Evolutionary conservation across 2,797 vertebrate genomes (phyloP), one percentile per base, ranked within the genome.

Genomic region (Sphenodon punctatus): DNA sequence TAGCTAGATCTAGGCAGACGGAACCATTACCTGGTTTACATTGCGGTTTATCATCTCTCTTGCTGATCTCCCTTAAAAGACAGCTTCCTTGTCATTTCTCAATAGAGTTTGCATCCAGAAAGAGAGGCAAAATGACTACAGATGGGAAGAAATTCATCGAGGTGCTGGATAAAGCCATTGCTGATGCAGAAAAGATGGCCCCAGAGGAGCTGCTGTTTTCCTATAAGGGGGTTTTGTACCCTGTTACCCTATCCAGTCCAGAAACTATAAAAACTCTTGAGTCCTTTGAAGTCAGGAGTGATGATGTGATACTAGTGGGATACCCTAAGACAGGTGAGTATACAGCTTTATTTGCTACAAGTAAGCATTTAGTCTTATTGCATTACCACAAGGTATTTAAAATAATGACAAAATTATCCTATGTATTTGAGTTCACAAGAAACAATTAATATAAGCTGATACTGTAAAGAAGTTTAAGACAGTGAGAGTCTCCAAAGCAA

Each of bases 231-330:
- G 67, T 96, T 42, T 72, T 95, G 39, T 96, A 95, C 68, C 86
- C 92, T 1, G 5, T 27, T 27, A 13, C 94, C 34, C 71, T 95
- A 87, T 94, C 86, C 22, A 94, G 92, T 0, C 85, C 90, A 86
- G 90, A 94, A 4, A 67, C 92, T 75, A 67, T 96, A 30, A 88
- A 84, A 85, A 66, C 89, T 25, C 42, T 96, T 88, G 84, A 91
- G 51, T 49, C 22, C 38, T 56, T 96, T 67, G 45, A 91, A 61
- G 95, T 94, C 42, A 86, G 94, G 42, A 79, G 76, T 27, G 89
- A 95, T 20, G 94, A 95, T 80, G 8, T 95, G 61, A 75, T 96
- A 90, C 90, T 96, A 79, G 92, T 93, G 86, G 93, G 95, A 13
- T 95, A 95, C 80, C 89, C 95, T 59, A 95, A 95, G 77, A 76